Base-by-base conservation (phyloP, 2,888 invertebrate genomes). In the Pycnomerus fuliginosus region DNA sequence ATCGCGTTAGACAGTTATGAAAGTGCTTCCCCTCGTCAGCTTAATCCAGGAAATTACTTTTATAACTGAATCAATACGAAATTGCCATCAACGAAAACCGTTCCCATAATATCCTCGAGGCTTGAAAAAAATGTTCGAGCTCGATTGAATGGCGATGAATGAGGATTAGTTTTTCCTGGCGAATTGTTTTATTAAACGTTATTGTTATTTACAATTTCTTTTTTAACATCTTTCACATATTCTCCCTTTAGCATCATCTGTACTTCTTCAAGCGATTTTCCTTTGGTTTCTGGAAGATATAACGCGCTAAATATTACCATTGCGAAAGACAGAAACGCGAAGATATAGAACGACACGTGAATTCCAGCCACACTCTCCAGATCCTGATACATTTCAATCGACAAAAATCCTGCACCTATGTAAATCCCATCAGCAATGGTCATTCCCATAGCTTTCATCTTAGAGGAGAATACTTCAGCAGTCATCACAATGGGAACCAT, bases 401-500 rank as follows among this genome's bases (percentile, higher is more conserved):
- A 57, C 7, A 60, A 22, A 12, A 60, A 36, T 5, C 58, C 58
- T 22, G 51, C 46, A 3, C 58, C 23, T 3, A 58, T 49, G 38
- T 62, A 62, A 29, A 53, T 43, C 13, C 52, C 40, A 45, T 62
- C 61, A 3, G 60, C 55, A 8, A 60, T 32, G 2, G 62, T 60
- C 58, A 64, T 57, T 3, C 62, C 62, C 25, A 69, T 61, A 1
- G 70, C 71, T 58, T 72, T 72, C 11, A 72, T 62, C 25, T 67
- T 67, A 2, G 71, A 65, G 1, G 72, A 69, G 44, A 72, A 72
- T 7, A 72, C 44, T 53, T 72, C 72, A 1, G 69, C 69, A 3
- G 70, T 70, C 38, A 71, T 58, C 8, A 71, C 67, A 27, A 71
- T 69, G 0, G 72, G 71, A 1, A 72, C 68, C 35, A 70, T 61